Conservation (phyloP, 2,797 vertebrate species). For the Pipistrellus pipistrellus region DNA sequence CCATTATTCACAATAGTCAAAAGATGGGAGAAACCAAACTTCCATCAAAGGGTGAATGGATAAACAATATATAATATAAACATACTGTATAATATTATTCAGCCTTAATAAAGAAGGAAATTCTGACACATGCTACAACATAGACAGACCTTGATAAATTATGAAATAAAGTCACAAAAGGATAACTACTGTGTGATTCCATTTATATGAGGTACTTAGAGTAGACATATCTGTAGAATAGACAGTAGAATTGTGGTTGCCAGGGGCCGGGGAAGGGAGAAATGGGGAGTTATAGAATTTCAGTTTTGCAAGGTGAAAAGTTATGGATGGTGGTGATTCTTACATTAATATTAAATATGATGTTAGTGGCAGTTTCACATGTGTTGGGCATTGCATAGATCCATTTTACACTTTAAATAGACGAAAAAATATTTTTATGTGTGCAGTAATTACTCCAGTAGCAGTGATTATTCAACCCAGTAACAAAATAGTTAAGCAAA, state of each 20-base stretch:
- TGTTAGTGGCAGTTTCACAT: background rate
- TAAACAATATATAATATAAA: background rate
- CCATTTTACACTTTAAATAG: constrained; percentile 9
- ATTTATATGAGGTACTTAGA: background rate
- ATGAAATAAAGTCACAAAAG: constrained; percentile 21
- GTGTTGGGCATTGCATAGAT: background rate
- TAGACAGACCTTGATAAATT: background rate
- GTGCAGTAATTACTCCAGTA: background rate
- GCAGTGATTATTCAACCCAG: background rate
- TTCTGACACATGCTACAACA: background rate
- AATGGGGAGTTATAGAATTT: background rate
- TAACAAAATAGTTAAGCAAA: background rate
- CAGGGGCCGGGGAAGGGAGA: background rate
- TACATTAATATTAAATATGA: background rate
- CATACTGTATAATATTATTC: background rate
- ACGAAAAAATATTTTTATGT: background rate
- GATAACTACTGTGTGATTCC: background rate
- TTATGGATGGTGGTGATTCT: background rate
- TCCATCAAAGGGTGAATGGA: background rate
- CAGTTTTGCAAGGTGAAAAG: background rate
- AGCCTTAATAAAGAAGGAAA: background rate
- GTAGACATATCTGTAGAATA: background rate
- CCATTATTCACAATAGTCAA: background rate
- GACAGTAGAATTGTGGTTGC: background rate
- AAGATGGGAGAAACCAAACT: background rate